phyloP scores from a whole-genome alignment of 2,888 invertebrate genomes.

The Slavum lentiscoides region DNA sequence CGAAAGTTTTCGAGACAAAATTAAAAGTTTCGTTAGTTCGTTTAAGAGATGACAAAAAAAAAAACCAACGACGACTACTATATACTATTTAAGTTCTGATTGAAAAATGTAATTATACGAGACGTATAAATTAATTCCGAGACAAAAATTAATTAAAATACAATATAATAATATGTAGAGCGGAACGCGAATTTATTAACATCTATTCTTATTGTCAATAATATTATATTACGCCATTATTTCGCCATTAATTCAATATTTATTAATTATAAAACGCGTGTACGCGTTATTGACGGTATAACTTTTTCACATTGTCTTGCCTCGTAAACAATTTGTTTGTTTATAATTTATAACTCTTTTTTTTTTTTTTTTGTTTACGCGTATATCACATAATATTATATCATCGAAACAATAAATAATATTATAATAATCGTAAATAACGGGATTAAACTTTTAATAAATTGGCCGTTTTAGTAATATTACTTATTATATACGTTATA shows the following conservation, averaged over 20 bases:
- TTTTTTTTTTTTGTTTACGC: constrained; percentile 2
- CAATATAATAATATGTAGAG: neutral
- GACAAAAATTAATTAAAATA: constrained; percentile 2
- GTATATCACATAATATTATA: neutral
- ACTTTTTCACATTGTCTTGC: neutral
- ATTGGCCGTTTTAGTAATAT: constrained; percentile 11
- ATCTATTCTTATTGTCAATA: no score
- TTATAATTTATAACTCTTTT: constrained; percentile 3
- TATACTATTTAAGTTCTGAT: neutral
- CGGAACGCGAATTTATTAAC: no score
- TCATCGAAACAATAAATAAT: constrained; percentile 9
- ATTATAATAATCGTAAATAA: constrained; percentile 35
- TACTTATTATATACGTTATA: constrained; percentile 2
- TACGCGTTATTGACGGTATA: neutral
- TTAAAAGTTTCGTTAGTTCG: constrained; percentile 5
- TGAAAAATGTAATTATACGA: neutral
- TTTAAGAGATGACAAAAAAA: neutral
- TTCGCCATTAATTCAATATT: neutral
- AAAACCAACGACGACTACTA: neutral
- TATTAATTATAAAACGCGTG: neutral
- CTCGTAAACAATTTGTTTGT: neutral
- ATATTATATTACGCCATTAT: neutral
- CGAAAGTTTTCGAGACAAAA: neutral
- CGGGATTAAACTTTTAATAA: constrained; percentile 32
- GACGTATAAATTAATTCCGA: neutral